These are phyloP conservation scores for Peromyscus nudipes DNA, from an alignment of 2,797 vertebrate species.

Conservation along the genomic window DNA sequence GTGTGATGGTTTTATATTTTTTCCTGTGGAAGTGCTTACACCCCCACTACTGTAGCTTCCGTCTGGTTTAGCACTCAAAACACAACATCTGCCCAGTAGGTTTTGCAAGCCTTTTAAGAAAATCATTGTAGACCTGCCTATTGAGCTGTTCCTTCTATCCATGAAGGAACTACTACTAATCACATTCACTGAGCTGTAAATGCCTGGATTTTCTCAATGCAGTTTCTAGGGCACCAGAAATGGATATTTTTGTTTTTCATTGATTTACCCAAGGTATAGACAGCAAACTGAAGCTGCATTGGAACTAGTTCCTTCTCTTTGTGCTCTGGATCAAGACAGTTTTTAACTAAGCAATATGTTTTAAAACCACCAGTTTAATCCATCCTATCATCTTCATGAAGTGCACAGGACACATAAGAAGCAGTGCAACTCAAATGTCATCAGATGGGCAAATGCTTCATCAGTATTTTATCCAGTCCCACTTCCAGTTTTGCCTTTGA, in stretches of 20 bases:
- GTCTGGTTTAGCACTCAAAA: slow-evolving; percentile 62
- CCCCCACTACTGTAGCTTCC: slow-evolving; percentile 27
- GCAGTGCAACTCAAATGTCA: background rate
- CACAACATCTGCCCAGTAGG: slow-evolving; percentile 41
- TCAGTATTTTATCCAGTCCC: background rate
- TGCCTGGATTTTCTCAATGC: slow-evolving; percentile 71
- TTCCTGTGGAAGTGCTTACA: slow-evolving; percentile 80
- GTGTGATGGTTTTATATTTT: slow-evolving; percentile 71
- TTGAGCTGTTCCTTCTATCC: slow-evolving; percentile 68
- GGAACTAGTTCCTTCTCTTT: slow-evolving; percentile 49
- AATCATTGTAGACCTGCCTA: slow-evolving; percentile 56
- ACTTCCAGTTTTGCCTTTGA: slow-evolving; percentile 38
- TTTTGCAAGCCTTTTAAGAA: slow-evolving; percentile 74
- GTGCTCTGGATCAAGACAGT: background rate
- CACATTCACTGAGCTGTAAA: slow-evolving; percentile 63
- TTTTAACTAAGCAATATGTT: slow-evolving; percentile 40
- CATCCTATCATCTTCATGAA: background rate
- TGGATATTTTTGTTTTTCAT: slow-evolving; percentile 42
- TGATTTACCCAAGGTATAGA: background rate
- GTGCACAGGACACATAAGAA: background rate
- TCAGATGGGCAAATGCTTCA: slow-evolving; percentile 14
- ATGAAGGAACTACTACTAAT: slow-evolving; percentile 57
- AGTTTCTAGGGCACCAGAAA: slow-evolving; percentile 79
- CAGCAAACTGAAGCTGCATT: slow-evolving; percentile 46
- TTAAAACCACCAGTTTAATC: slow-evolving; percentile 25